A percentile compares a stretch with the other conserved stretches of the same genome.
Evolutionary conservation across 2,113 vertebrate genomes (phyloP).

Genomic region (Tenebrosternarchus preto): DNA sequence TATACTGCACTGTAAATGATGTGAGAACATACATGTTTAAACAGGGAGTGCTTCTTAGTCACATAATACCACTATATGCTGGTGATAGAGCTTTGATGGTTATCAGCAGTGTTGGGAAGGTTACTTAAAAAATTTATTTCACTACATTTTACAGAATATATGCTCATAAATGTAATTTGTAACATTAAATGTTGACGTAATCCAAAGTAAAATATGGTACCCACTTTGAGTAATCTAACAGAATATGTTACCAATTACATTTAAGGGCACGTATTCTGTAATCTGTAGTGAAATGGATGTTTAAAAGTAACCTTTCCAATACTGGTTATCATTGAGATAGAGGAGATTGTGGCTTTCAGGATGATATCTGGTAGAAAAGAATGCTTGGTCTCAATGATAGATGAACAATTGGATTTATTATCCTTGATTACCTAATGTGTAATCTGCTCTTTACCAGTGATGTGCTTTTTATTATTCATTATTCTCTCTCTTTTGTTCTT

Average conservation of each 20-base stretch:
- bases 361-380: slow-evolving; percentile 53
- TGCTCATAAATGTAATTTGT: too few relatives aligned
- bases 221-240: too few relatives aligned
- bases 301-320: too few relatives aligned
- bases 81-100: slow-evolving; percentile 14
- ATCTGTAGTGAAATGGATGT: too few relatives aligned
- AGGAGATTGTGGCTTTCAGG: slow-evolving; percentile 49
- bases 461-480: slow-evolving; percentile 48
- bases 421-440: slow-evolving; percentile 61
- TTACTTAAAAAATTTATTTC: too few relatives aligned
- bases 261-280: too few relatives aligned
- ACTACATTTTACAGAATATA: too few relatives aligned
- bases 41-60: slow-evolving; percentile 46
- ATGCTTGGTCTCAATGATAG: slow-evolving; percentile 40
- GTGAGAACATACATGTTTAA: neutral
- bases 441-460: slow-evolving; percentile 56
- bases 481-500: neutral
- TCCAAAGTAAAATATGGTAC: too few relatives aligned
- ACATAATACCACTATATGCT: slow-evolving; percentile 18
- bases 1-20: slow-evolving; percentile 3
- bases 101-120: neutral
- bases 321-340: slow-evolving; percentile 17
- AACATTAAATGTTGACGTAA: too few relatives aligned
- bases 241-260: too few relatives aligned
- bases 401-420: slow-evolving; percentile 52